A percentile compares a stretch with the other conserved stretches of the same genome.
These are phyloP conservation scores for Bostrychus sinensis DNA, from an alignment of 2,113 vertebrate genomes.

Conservation along the genomic window DNA sequence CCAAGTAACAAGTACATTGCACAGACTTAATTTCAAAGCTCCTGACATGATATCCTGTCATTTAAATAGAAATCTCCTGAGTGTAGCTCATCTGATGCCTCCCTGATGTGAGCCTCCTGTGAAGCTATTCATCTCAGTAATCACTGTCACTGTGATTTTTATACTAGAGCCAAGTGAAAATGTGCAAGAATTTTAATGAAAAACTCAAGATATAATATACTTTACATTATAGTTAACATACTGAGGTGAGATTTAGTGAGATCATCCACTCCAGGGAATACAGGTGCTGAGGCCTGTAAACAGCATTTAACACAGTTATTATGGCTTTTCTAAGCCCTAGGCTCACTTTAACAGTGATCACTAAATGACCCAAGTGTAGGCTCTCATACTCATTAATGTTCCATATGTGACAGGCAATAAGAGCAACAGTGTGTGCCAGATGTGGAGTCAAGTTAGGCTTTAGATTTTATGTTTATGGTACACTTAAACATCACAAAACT, in stretches of 20 bases:
- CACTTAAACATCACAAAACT: too few relatives aligned
- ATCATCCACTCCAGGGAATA: slow-evolving; percentile 20
- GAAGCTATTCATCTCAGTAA: slow-evolving; percentile 51
- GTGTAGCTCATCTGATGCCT: slow-evolving; percentile 51
- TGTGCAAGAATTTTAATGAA: slow-evolving; percentile 16
- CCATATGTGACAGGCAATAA: slow-evolving; percentile 47
- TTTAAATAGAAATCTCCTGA: slow-evolving; percentile 32
- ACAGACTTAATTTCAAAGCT: slow-evolving; percentile 22
- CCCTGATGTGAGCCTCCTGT: slow-evolving; percentile 56
- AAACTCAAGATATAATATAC: not conserved
- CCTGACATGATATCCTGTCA: slow-evolving; percentile 26
- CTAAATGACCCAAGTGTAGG: slow-evolving; percentile 30
- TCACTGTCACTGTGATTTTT: slow-evolving; percentile 43
- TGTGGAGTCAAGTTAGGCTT: slow-evolving; percentile 11
- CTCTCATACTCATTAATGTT: slow-evolving; percentile 52
- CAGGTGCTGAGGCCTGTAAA: slow-evolving; percentile 51
- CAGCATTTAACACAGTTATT: slow-evolving; percentile 35
- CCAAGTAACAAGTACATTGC: too few relatives aligned
- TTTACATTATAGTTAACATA: not conserved
- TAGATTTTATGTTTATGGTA: too few relatives aligned
- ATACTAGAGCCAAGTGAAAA: slow-evolving; percentile 21
- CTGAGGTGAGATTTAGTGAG: not conserved
- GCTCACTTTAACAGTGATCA: slow-evolving; percentile 46
- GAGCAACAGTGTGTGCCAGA: slow-evolving; percentile 46
- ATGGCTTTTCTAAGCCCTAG: slow-evolving; percentile 47